Evolutionary conservation across 2,888 invertebrate genomes (phyloP).

Genomic region (Mythimna loreyi): DNA sequence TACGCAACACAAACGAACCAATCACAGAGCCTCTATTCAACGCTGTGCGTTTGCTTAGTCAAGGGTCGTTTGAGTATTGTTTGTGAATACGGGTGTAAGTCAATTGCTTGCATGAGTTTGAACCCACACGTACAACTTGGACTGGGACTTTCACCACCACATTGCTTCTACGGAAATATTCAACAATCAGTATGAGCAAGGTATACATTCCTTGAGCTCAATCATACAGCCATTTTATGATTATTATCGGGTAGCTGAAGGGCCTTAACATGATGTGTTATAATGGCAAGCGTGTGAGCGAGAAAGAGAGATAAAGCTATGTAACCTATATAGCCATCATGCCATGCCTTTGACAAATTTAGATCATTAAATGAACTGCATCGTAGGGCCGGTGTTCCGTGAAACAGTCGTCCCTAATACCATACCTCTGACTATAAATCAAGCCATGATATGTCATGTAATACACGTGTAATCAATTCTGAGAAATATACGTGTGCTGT

Average conservation of each 20-base stretch:
- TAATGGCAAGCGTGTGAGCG: too few species aligned
- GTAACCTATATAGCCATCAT: too few species aligned
- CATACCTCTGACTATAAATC: conserved; percentile 33
- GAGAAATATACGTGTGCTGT: conserved; percentile 3
- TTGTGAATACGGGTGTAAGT: too few species aligned
- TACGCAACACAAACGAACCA: too few species aligned
- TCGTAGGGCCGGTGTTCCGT: conserved; percentile 3
- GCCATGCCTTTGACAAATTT: too few species aligned
- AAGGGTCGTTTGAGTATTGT: too few species aligned
- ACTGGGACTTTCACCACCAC: not conserved
- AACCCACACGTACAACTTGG: too few species aligned
- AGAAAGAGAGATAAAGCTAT: too few species aligned
- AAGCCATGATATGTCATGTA: conserved; percentile 37
- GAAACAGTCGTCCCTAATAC: conserved; percentile 18
- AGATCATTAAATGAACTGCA: too few species aligned
- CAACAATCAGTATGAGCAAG: not conserved
- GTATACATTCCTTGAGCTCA: conserved; percentile 6
- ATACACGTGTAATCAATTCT: conserved; percentile 27
- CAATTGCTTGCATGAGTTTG: too few species aligned
- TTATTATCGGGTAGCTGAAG: not conserved
- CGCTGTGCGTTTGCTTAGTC: too few species aligned
- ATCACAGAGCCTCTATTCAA: too few species aligned
- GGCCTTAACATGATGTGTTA: not conserved
- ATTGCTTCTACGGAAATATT: not conserved
- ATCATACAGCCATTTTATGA: conserved; percentile 28